A percentile compares a stretch with the other conserved stretches of the same genome.
phyloP scores from a whole-genome alignment of 2,113 vertebrate genomes.

The Lophius piscatorius region DNA sequence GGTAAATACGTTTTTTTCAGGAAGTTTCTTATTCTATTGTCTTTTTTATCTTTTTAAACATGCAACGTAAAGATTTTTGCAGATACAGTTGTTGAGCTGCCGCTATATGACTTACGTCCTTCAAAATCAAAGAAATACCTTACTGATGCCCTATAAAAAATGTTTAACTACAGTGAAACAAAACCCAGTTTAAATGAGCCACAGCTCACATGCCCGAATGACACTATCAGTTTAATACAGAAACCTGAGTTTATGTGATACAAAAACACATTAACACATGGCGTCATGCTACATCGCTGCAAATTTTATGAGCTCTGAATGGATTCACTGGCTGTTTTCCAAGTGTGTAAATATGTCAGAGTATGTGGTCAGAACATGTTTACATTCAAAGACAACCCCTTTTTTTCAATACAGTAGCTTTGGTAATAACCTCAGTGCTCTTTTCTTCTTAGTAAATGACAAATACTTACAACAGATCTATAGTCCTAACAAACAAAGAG shows the following conservation, averaged over 20 bases:
- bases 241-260: conserved; percentile 24
- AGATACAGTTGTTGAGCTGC: no score
- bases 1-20: no score
- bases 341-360: conserved; percentile 11
- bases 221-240: not conserved
- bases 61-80: no score
- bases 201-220: not conserved
- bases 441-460: no score
- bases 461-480: no score
- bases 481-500: no score
- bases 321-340: conserved; percentile 2
- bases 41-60: no score
- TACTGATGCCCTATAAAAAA: not conserved
- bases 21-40: no score
- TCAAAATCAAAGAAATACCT: no score
- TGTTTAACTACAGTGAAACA: not conserved
- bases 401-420: conserved; percentile 4
- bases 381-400: conserved; percentile 2
- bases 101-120: not conserved
- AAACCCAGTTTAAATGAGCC: not conserved
- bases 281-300: conserved; percentile 1
- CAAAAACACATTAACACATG: not conserved
- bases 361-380: conserved; percentile 3
- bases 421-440: not conserved
- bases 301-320: conserved; percentile 28